Percentiles rank a stretch among this genome's conserved stretches.
Conservation (phyloP, 2,797 vertebrate genomes). For the Natrix natrix region DNA sequence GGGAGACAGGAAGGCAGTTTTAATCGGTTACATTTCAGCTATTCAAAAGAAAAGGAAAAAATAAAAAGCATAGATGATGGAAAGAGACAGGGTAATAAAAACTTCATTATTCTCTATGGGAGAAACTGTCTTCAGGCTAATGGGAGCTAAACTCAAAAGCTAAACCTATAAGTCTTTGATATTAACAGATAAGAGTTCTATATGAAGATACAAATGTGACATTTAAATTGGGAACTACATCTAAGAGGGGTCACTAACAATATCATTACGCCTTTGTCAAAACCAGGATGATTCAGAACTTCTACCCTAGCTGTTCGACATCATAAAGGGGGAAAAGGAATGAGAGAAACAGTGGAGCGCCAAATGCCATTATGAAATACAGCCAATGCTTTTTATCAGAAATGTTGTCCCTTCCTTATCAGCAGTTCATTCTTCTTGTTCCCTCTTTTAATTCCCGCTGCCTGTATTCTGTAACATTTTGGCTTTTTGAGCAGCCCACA, state of each 20-base stretch:
- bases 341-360: background rate
- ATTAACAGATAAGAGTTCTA: slow-evolving; percentile 62
- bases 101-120: slow-evolving; percentile 51
- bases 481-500: background rate
- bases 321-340: background rate
- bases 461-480: background rate
- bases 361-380: slow-evolving; percentile 8
- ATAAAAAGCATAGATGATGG: slow-evolving; percentile 6
- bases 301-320: background rate
- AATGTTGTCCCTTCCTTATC: background rate
- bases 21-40: background rate
- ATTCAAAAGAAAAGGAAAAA: slow-evolving; percentile 32
- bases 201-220: slow-evolving; percentile 51
- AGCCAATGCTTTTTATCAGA: background rate
- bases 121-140: slow-evolving; percentile 47
- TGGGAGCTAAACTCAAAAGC: slow-evolving; percentile 43
- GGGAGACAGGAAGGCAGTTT: accelerated
- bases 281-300: slow-evolving; percentile 33
- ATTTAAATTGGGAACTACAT: slow-evolving; percentile 55
- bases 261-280: slow-evolving; percentile 33
- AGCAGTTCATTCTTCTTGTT: background rate
- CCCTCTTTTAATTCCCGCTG: background rate
- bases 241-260: slow-evolving; percentile 50
- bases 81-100: background rate
- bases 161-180: slow-evolving; percentile 53